These are phyloP conservation scores for Gonioctena quinquepunctata DNA, from an alignment of 1,140 invertebrate species.

Conservation along the genomic window DNA sequence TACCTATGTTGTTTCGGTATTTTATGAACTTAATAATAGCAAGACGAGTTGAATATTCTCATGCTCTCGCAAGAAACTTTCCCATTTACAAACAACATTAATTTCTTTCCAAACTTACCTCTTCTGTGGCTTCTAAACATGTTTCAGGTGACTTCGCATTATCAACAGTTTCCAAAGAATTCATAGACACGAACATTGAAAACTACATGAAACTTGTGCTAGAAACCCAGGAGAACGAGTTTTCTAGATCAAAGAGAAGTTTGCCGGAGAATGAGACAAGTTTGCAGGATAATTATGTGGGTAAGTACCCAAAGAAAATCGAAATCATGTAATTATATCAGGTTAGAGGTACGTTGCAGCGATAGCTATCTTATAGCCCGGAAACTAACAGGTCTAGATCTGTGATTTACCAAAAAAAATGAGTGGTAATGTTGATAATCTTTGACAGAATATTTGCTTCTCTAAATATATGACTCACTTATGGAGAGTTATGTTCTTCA, in stretches of 20 bases:
- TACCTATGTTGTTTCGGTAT: too few species aligned
- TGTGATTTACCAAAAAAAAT: too few species aligned
- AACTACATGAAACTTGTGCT: conserved; percentile 39
- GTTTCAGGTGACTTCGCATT: conserved; percentile 9
- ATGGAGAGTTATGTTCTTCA: too few species aligned
- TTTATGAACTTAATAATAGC: too few species aligned
- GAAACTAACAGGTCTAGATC: too few species aligned
- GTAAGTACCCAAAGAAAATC: neutral
- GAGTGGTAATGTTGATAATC: too few species aligned
- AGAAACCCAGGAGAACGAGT: conserved; percentile 16
- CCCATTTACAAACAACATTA: neutral
- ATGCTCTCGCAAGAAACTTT: too few species aligned
- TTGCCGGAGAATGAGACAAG: neutral
- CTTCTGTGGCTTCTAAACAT: neutral
- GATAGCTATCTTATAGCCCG: neutral
- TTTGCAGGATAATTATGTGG: neutral
- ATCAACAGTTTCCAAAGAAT: conserved; percentile 24
- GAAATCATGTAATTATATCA: neutral
- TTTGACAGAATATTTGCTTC: too few species aligned
- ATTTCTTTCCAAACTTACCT: neutral
- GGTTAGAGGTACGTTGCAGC: neutral
- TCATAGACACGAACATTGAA: conserved; percentile 39
- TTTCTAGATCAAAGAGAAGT: conserved; percentile 31
- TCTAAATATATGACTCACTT: too few species aligned
- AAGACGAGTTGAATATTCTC: too few species aligned